Evolutionary conservation across 2,888 invertebrate species (phyloP).

Genomic region (Lycophotia porphyrea): DNA sequence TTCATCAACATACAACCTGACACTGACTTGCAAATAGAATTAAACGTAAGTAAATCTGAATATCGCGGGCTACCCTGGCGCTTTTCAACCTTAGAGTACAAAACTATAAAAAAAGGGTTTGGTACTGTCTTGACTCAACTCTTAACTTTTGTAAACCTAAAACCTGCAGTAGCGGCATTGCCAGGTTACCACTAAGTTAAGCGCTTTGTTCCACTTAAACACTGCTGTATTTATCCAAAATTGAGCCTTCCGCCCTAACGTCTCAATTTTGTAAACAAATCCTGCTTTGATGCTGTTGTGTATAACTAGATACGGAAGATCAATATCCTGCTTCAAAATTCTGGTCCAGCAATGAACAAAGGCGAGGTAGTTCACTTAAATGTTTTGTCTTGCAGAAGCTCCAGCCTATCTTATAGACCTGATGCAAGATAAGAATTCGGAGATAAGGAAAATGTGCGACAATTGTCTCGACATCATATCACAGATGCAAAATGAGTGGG

Average conservation of each 20-base stretch:
- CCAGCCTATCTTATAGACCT: constrained; percentile 99
- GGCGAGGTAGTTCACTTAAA: background rate
- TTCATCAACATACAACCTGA: no score
- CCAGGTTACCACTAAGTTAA: background rate
- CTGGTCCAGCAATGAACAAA: background rate
- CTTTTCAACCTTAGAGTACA: no score
- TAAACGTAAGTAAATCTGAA: no score
- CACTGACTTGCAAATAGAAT: no score
- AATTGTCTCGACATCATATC: constrained; percentile 98
- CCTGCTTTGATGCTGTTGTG: background rate
- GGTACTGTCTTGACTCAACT: background rate
- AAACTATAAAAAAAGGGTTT: no score
- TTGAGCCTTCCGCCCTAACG: background rate
- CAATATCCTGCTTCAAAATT: background rate
- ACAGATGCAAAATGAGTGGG: constrained; percentile 97
- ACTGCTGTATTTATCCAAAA: background rate
- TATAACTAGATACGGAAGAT: background rate
- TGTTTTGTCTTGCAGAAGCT: constrained; percentile 92
- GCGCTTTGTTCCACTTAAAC: no score
- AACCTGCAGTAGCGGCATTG: background rate
- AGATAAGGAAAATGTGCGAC: constrained; percentile 98
- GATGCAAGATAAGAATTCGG: constrained; percentile 98
- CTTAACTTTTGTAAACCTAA: background rate
- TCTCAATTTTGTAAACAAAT: constrained; percentile 1
- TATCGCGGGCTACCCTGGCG: no score